These are phyloP conservation scores for Rhinichthys klamathensis DNA, from an alignment of 2,113 vertebrate genomes.

Conservation along the genomic window DNA sequence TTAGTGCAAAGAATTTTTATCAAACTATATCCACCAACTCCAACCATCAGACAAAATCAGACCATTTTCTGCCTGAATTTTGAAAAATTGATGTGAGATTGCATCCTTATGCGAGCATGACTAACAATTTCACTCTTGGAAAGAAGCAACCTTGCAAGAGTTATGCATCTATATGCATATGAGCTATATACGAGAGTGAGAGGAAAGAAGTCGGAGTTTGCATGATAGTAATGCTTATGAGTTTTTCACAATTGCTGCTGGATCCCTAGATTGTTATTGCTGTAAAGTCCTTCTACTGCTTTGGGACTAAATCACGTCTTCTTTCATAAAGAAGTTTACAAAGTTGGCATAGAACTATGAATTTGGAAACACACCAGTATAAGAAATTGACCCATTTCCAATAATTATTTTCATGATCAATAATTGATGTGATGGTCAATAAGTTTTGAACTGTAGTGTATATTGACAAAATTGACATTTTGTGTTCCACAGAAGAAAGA, in stretches of 20 bases:
- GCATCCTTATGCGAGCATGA: background rate
- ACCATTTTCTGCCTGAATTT: conserved; percentile 1
- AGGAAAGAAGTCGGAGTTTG: background rate
- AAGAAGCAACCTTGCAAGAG: conserved; percentile 15
- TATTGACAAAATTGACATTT: no score
- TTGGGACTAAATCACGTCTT: background rate
- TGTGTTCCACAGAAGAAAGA: no score
- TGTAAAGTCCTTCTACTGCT: background rate
- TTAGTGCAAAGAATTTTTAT: background rate
- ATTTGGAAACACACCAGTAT: background rate
- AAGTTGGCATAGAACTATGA: background rate
- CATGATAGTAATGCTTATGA: conserved; percentile 16
- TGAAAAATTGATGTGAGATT: background rate
- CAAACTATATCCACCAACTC: background rate
- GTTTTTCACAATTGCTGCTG: background rate
- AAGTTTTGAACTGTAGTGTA: no score
- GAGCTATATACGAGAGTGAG: background rate
- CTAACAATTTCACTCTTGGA: conserved; percentile 10
- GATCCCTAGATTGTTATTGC: background rate
- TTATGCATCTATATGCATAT: conserved; percentile 11
- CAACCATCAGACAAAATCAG: background rate
- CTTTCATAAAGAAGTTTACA: background rate
- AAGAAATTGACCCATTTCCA: background rate
- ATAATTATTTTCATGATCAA: background rate
- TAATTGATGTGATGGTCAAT: no score